Percentiles rank a stretch among this genome's conserved stretches.
These are phyloP conservation scores for Chrysolina americana DNA, from an alignment of 2,888 invertebrate species.

Conservation along the genomic window DNA sequence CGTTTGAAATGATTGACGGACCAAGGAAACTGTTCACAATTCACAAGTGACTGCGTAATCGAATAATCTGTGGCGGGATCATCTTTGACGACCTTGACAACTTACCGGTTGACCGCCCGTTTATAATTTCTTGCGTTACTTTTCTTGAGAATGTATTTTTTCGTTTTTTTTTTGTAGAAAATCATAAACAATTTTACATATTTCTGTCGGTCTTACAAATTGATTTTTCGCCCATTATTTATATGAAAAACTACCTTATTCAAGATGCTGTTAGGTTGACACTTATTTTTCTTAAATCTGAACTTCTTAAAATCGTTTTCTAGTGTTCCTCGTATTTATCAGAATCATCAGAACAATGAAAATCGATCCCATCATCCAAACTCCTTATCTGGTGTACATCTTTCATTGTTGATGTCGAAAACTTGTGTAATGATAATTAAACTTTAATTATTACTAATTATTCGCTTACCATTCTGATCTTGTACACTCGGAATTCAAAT, in stretches of 20 bases:
- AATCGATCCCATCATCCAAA: neutral
- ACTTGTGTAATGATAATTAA: constrained; percentile 3
- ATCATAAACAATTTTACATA: too few species aligned
- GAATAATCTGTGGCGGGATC: constrained; percentile 54
- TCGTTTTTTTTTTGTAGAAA: neutral
- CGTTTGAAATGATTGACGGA: constrained; percentile 41
- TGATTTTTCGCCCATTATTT: too few species aligned
- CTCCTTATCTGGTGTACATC: neutral
- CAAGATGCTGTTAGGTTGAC: too few species aligned
- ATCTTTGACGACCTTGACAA: constrained; percentile 50
- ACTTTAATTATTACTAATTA: neutral
- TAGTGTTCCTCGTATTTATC: too few species aligned
- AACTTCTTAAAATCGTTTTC: too few species aligned
- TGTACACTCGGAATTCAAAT: neutral
- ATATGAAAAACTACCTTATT: too few species aligned
- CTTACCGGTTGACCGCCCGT: constrained; percentile 36
- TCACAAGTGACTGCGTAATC: constrained; percentile 48
- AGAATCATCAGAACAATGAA: neutral
- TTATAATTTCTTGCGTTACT: neutral
- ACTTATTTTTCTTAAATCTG: too few species aligned
- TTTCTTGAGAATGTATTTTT: neutral
- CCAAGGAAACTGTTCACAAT: constrained; percentile 52
- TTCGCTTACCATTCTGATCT: neutral
- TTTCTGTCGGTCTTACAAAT: too few species aligned
- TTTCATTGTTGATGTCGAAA: constrained; percentile 6